Evolutionary conservation across 2,888 invertebrate genomes (phyloP).

Genomic region (Ophion ellenae): DNA sequence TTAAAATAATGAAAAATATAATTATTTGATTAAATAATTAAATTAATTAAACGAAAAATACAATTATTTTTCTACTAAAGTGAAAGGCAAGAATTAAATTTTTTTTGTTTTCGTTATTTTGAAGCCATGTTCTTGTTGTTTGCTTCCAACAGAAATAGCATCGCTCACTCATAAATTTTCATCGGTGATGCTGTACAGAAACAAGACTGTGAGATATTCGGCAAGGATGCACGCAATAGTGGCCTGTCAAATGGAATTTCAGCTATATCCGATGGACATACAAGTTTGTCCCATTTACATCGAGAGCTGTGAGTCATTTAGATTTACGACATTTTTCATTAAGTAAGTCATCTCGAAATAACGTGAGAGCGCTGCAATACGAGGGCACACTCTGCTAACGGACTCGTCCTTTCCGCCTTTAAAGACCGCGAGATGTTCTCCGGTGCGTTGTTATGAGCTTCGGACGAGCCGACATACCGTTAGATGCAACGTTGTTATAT

Average conservation of each 20-base stretch:
- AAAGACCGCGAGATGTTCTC: slow-evolving; percentile 6
- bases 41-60: too few relatives aligned
- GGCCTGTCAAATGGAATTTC: slow-evolving; percentile 95
- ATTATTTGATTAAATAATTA: too few relatives aligned
- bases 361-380: slow-evolving; percentile 35
- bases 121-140: slow-evolving; percentile 70
- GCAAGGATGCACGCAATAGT: slow-evolving; percentile 94
- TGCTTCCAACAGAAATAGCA: slow-evolving; percentile 88
- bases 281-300: slow-evolving; percentile 93
- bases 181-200: slow-evolving; percentile 91
- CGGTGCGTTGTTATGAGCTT: slow-evolving; percentile 16
- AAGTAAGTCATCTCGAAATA: slow-evolving; percentile 17
- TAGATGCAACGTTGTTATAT: slow-evolving; percentile 28
- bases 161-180: slow-evolving; percentile 92
- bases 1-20: too few relatives aligned
- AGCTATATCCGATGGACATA: slow-evolving; percentile 94
- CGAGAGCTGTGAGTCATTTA: slow-evolving; percentile 90
- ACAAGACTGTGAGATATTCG: slow-evolving; percentile 92
- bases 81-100: too few relatives aligned
- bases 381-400: slow-evolving; percentile 23
- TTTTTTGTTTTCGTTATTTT: background rate
- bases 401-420: slow-evolving; percentile 24
- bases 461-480: slow-evolving; percentile 24
- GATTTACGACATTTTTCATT: slow-evolving; percentile 35
- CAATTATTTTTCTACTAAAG: too few relatives aligned